phyloP scores from a whole-genome alignment of 2,113 vertebrate genomes.

The Camelus dromedarius region DNA sequence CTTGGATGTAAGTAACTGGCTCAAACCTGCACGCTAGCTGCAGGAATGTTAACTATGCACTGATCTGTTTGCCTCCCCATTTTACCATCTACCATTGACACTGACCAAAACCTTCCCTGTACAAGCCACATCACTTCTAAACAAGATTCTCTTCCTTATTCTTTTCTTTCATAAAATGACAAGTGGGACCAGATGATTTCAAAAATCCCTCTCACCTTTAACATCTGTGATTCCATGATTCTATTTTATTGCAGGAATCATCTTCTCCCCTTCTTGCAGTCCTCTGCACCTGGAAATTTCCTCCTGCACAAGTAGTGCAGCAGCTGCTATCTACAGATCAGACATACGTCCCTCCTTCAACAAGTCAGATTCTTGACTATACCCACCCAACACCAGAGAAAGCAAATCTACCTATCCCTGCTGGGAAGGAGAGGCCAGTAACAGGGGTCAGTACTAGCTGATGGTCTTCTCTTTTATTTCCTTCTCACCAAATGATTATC shows the following conservation, averaged over 20 bases:
- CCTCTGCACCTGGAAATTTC: neutral
- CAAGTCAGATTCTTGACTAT: neutral
- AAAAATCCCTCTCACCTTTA: slow-evolving; percentile 1
- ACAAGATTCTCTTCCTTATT: neutral
- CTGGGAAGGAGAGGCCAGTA: neutral
- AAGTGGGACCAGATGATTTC: neutral
- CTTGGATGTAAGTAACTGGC: neutral
- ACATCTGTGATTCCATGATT: neutral
- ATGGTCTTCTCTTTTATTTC: neutral
- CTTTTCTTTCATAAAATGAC: neutral
- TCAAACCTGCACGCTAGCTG: neutral
- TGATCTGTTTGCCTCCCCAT: neutral
- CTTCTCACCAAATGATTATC: neutral
- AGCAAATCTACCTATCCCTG: neutral
- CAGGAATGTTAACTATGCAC: neutral
- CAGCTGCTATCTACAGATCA: neutral
- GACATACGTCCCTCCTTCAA: neutral
- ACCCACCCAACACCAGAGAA: neutral
- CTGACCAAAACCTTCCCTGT: neutral
- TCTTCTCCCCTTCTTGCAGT: neutral
- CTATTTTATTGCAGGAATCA: neutral
- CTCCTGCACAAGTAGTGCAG: neutral
- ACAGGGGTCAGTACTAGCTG: neutral
- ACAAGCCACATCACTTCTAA: neutral
- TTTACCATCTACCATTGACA: neutral